Percentiles rank a stretch among this genome's conserved stretches.
These are phyloP conservation scores for Hemibagrus guttatus DNA, from an alignment of 2,797 vertebrate genomes.

Conservation along the genomic window DNA sequence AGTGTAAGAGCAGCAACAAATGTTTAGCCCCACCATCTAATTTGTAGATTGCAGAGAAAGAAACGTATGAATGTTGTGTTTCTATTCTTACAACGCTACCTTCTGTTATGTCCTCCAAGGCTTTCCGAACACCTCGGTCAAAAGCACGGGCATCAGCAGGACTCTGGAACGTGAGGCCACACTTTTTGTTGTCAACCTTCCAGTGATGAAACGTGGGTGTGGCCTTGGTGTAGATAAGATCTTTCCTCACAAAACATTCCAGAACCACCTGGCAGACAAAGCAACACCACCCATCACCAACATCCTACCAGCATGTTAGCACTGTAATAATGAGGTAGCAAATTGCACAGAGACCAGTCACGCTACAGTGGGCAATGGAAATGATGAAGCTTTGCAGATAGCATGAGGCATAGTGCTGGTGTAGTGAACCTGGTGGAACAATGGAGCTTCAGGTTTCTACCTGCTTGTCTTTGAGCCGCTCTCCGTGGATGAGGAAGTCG, in stretches of 20 bases:
- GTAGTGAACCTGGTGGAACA: neutral
- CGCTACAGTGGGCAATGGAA: neutral
- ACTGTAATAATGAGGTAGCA: neutral
- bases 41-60: neutral
- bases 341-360: neutral
- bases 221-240: slow-evolving; percentile 95
- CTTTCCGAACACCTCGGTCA: slow-evolving; percentile 95
- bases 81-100: slow-evolving; percentile 68
- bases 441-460: slow-evolving; percentile 67
- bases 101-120: slow-evolving; percentile 96
- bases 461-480: slow-evolving; percentile 97
- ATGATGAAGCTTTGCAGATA: neutral
- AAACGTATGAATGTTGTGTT: neutral
- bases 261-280: slow-evolving; percentile 85
- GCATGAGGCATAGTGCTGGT: neutral
- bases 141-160: slow-evolving; percentile 96
- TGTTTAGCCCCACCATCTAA: neutral
- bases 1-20: neutral
- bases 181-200: slow-evolving; percentile 95
- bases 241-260: slow-evolving; percentile 95
- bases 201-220: slow-evolving; percentile 98
- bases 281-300: slow-evolving; percentile 36
- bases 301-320: neutral
- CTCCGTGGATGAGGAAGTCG: slow-evolving; percentile 96
- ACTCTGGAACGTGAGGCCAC: slow-evolving; percentile 96